phyloP scores from a whole-genome alignment of 1,140 invertebrate genomes.

The Drosophila chauvacae region DNA sequence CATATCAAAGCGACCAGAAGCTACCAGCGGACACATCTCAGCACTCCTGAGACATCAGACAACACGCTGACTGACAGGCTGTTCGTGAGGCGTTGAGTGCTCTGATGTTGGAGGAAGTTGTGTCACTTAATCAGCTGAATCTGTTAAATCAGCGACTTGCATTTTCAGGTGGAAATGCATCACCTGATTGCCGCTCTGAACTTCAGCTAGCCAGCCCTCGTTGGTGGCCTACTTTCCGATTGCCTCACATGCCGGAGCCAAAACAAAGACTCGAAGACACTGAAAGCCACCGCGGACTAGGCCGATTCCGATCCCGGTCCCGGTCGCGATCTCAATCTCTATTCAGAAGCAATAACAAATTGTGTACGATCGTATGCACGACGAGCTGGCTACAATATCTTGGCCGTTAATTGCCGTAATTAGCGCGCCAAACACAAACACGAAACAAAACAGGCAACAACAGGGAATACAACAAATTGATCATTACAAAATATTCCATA shows the following conservation, averaged over 20 bases:
- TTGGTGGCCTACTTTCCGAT: slow-evolving; percentile 10
- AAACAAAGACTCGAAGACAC: slow-evolving; percentile 14
- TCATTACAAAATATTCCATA: slow-evolving; percentile 71
- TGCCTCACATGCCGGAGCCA: slow-evolving; percentile 8
- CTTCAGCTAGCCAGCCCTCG: slow-evolving; percentile 8
- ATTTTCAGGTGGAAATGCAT: background rate
- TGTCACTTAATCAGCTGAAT: slow-evolving; percentile 6
- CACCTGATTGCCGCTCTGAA: slow-evolving; percentile 23
- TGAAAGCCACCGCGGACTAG: slow-evolving; percentile 6
- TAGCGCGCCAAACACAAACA: slow-evolving; percentile 58
- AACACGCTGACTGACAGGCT: slow-evolving; percentile 22
- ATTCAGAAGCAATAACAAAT: slow-evolving; percentile 41
- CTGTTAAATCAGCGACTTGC: slow-evolving; percentile 6
- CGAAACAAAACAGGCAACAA: slow-evolving; percentile 21
- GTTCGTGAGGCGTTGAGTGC: slow-evolving; percentile 20
- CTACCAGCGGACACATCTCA: slow-evolving; percentile 14
- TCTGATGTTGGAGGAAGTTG: slow-evolving; percentile 14
- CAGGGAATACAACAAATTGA: slow-evolving; percentile 64
- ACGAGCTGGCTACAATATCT: slow-evolving; percentile 53
- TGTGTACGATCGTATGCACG: slow-evolving; percentile 15
- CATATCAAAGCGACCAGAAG: slow-evolving; percentile 49
- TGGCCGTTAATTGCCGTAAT: slow-evolving; percentile 67
- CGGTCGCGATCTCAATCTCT: slow-evolving; percentile 1
- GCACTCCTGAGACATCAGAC: slow-evolving; percentile 31
- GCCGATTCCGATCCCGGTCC: background rate